Base-by-base conservation (phyloP, 1,140 invertebrate species). In the Zaprionus capensis region DNA sequence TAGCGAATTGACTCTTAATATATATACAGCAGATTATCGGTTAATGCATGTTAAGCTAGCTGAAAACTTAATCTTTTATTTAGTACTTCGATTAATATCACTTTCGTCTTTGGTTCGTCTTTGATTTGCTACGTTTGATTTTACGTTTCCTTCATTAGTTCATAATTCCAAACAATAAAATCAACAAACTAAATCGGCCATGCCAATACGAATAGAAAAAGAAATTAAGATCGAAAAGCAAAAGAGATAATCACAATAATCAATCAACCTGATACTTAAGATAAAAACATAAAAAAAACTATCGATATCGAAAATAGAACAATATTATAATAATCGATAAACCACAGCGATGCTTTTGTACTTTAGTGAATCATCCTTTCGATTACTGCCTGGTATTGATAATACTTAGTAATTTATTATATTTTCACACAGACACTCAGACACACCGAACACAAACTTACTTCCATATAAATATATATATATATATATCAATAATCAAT, bases 361-460 rank as follows among this genome's bases (percentile, higher is more conserved):
- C 80, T 77, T 86, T 86, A 86, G 84, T 78, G 74, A 88, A 88
- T 88, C 83, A 88, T 87, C 78, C 81, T 87, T 87, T 88, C 82
- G 68, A 87, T 84, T 87, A 88, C 88, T 87, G 83, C 83, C 85
- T 87, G 83, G 70, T 85, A 88, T 78, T 88, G 67, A 82, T 65
- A 85, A 68, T 82, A 51, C 46, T 24, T 51, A 65, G 31, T 81
- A 68, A 76, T 80, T 75, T 70, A 73, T 73, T 81, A 75, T 67
- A 77, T 71, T 85, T 85, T 85, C 44, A 44, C 62, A 67, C 58
- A 38, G 17, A 34, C 57, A 70, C 57, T 38, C 57, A 73, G 28
- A 83, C 46, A 65, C 44, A 64, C 56, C 59, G 38, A 41, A 41
- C 15, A 69, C 41, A 59, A 38, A 82, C 71, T 64, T 62, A 78